phyloP scores from a whole-genome alignment of 2,113 vertebrate genomes.

The Hippocampus comes region DNA sequence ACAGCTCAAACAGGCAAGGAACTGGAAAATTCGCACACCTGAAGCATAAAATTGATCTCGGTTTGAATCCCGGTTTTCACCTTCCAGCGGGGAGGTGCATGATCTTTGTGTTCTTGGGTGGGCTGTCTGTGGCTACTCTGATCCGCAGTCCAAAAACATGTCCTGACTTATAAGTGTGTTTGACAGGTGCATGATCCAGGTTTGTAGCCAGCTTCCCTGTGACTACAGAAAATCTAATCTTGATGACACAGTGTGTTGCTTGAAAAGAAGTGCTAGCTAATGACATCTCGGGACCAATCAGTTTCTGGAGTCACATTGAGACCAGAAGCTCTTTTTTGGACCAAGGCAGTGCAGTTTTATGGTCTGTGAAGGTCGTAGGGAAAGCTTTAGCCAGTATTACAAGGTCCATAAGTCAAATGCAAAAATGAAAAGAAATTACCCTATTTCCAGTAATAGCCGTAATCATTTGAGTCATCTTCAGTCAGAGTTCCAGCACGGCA shows the following conservation, averaged over 20 bases:
- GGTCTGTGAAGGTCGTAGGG: background rate
- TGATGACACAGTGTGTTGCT: background rate
- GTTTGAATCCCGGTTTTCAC: background rate
- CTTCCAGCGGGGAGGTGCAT: background rate
- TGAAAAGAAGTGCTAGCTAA: background rate
- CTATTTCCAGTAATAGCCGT: background rate
- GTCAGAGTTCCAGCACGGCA: background rate
- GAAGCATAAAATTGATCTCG: conserved; percentile 20
- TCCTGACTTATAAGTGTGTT: background rate
- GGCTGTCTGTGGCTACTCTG: background rate
- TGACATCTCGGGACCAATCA: background rate
- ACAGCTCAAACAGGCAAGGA: conserved; percentile 82
- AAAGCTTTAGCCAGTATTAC: background rate
- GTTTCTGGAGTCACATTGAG: background rate
- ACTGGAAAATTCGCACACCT: conserved; percentile 31
- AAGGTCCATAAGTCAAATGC: background rate
- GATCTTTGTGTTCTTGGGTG: background rate
- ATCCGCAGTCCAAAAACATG: background rate
- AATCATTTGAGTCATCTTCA: background rate
- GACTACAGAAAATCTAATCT: background rate
- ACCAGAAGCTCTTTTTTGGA: background rate
- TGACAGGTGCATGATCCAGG: background rate
- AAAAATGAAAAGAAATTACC: background rate
- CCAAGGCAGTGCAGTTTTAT: background rate
- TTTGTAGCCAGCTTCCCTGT: background rate